phyloP scores from a whole-genome alignment of 1,140 invertebrate genomes.

The Drosophila prosaltans region DNA sequence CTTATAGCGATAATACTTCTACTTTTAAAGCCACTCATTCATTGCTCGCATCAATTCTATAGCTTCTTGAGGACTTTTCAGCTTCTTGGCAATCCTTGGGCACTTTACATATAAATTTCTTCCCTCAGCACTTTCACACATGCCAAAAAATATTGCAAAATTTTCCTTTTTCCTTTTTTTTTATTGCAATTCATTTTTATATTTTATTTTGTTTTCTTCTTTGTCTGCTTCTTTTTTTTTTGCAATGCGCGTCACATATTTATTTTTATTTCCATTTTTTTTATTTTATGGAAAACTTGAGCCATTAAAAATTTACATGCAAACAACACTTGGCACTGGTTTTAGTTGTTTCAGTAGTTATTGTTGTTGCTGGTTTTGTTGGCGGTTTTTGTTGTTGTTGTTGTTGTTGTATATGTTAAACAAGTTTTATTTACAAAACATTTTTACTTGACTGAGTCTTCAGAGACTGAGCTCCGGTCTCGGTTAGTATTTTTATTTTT shows the following conservation, averaged over 20 bases:
- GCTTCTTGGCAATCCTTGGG: too few relatives aligned
- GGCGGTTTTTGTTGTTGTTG: slow-evolving; percentile 16
- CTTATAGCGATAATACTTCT: too few relatives aligned
- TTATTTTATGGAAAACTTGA: slow-evolving; percentile 71
- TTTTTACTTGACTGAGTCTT: slow-evolving; percentile 45
- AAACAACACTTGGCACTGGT: slow-evolving; percentile 36
- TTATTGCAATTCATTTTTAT: slow-evolving; percentile 15
- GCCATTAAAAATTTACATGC: slow-evolving; percentile 77
- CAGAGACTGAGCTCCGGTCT: slow-evolving; percentile 7
- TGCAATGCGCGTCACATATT: slow-evolving; percentile 28
- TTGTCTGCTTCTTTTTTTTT: neutral
- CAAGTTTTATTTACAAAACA: slow-evolving; percentile 79
- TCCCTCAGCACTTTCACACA: too few relatives aligned
- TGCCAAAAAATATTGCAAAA: neutral
- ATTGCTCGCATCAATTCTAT: too few relatives aligned
- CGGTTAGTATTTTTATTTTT: slow-evolving; percentile 10
- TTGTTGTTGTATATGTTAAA: slow-evolving; percentile 47
- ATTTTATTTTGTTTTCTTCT: neutral
- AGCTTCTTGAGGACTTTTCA: neutral
- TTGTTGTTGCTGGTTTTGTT: slow-evolving; percentile 5
- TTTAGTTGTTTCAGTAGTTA: slow-evolving; percentile 21
- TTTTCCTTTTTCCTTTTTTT: neutral
- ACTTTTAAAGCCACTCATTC: too few relatives aligned
- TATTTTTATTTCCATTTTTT: slow-evolving; percentile 13
- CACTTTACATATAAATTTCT: neutral